Base-by-base conservation (phyloP, 2,113 vertebrate genomes). In the Ailuropoda melanoleuca region DNA sequence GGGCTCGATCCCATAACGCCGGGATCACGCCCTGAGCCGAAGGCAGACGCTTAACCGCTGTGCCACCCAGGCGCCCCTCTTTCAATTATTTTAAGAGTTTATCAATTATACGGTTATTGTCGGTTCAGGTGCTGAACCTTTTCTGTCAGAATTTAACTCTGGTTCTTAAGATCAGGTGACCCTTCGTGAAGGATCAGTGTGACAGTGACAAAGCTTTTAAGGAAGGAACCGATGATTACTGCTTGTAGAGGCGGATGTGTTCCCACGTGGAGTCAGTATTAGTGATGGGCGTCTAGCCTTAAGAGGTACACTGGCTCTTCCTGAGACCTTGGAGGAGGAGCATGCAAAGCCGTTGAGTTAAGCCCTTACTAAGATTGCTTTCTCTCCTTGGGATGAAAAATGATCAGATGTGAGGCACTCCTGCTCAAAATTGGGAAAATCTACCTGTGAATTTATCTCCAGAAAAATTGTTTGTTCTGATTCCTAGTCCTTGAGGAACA, bases 351-450 rank as follows among this genome's bases (percentile, higher is more conserved):
- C 64, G 31, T 92, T 91, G 80, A 87, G 55, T 83, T 93, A 31
- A 95, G 34, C 31, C 24, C 64, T 97, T 88, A 9, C 82, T 64
- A 86, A 93, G 64, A 97, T 96, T 97, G 92, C 78, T 83, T 96
- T 96, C 83, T 97, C 48, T 97, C 87, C 62, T 60, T 50, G 58
- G 39, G 23, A 93, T 96, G 89, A 96, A 93, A 97, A 98, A 96
- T 43, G 82, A 89, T 89, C 78, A 87, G 70, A 89, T 0, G 2
- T 75, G 48, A 80, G 78, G 46, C 11, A 64, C n/a, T 72, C 14
- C 19, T 86, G 66, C 39, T 95, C 53, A 74, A 83, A 95, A 70
- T 1, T 83, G 39, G 81, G 48, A 46, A 97, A 95, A 82, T 4
- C 46, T 93, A 78, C 75, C 29, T 68, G 62, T 55, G 18, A 95